Base-by-base conservation (phyloP, 2,888 invertebrate genomes). In the Fabriciana adippe region DNA sequence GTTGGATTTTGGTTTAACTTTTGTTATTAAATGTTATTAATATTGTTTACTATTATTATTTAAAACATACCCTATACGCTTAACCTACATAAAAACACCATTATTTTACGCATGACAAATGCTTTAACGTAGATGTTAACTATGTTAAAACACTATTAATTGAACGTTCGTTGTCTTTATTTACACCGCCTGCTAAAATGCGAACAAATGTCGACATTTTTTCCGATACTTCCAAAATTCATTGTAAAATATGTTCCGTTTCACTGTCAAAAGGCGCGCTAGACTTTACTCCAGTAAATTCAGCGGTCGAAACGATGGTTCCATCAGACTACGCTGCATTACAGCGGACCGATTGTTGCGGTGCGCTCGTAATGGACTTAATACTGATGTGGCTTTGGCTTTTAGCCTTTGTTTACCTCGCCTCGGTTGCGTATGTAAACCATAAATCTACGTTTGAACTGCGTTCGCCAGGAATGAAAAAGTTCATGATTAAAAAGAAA, bases 341-440 rank as follows among this genome's bases (percentile, higher is more conserved):
- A 88, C 87, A 87, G 81, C 82, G 77, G 76, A 78, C 59, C 83
- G 83, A 86, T 85, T 85, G 87, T 84, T 89, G 90, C 80, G 89
- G 91, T 85, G 72, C 72, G 76, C 73, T 77, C 78, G 82, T 90
- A 90, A 91, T 92, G 87, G 90, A 85, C 89, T 90, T 89, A 90
- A 91, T 90, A 88, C 86, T 85, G 87, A 81, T 87, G 90, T 81
- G 89, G 90, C 90, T 90, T 89, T 87, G 81, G 91, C 90, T 90
- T 90, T 90, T 89, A 90, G 87, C 87, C 86, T 82, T 88, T 91
- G 90, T 90, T 89, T 89, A 87, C 90, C 85, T 86, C 85, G 82
- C 74, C 77, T 75, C 75, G 70, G 61, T 65, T 72, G 74, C 71
- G 76, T 76, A 73, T 71, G 63, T 68, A 67, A 70, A 72, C 61